Evolutionary conservation across 2,113 vertebrate species (phyloP), one percentile per base, ranked within the genome.

Genomic region (Pandion haliaetus): DNA sequence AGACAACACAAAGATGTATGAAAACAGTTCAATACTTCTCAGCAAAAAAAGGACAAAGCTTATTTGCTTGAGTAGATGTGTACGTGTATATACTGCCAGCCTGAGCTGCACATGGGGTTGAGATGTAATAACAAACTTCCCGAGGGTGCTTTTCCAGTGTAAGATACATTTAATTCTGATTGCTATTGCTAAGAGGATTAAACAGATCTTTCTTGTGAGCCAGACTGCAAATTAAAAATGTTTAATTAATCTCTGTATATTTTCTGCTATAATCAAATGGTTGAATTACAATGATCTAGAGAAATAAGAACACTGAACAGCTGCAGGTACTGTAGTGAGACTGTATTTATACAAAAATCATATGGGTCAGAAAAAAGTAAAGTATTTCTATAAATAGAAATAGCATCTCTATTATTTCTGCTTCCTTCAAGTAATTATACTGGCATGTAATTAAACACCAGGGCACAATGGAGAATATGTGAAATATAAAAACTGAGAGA

Each of bases 51-150:
- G 47, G 16, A 44, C 12, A 55, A 70, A 79, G 17, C 14, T 36
- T 34, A 69, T 55, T 90, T 71, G 32, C 32, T 84, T 47, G 31
- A 76, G 19, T 44, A 76, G 32, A 38, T 34, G 10, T 12, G 28
- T 4, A 2, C 8, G 5, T 18, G 6, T 28, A 52, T 17, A 36
- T 29, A 65, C 20, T 26, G n/a, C 19, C 55, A 85, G 29, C 11
- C 28, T 38, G 18, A 2, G 1, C 4, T 67, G 47, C 23, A 55
- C 1, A 1, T 55, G 14, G 8, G 47, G 21, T 14, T 82, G 32
- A 71, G 8, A 79, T 15, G 14, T 8, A 74, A n/a, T 24, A 88
- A 76, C 23, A 67, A 74, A 59, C 14, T 63, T 79, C 70, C 31
- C 67, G 26, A 82, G 32, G 16, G 29, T 1, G 2, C 11, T 79